Evolutionary conservation across 2,888 invertebrate species (phyloP), one percentile per base, ranked within the genome.

Genomic region (Mechanitis mazaeus): DNA sequence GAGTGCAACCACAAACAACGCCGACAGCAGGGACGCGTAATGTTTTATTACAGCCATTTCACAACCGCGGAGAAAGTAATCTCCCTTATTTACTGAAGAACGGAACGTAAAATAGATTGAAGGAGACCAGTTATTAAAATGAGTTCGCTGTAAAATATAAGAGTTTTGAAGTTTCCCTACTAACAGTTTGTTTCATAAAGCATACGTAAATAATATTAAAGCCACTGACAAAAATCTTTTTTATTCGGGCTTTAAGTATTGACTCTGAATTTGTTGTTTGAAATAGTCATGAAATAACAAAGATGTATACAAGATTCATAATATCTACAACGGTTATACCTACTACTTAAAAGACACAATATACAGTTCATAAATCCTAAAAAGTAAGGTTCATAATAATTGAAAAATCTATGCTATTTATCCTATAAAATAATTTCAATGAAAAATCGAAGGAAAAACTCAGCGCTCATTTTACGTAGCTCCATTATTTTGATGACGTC

Each of bases 11-110:
- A 79, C 84, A 83, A 85, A 85, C 83, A 84, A 83, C 72, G 71
- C 58, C 67, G 69, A 65, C 76, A 73, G 77, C 73, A 78, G 79
- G 80, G 80, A 79, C 82, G 78, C 83, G 81, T 85, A 78, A 85
- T 85, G 81, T 85, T 86, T 87, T 86, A 86, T 85, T 83, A 85
- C 71, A 76, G 75, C 76, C 77, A 79, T 82, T 84, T 84, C 83
- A 87, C 78, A 84, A 81, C 85, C 82, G 73, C 80, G 75, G 81
- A 83, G 80, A 83, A 83, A 84, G 81, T 83, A 83, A 85, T 87
- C 84, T 81, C 72, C 77, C 79, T 80, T 85, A 84, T 82, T 84
- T 84, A 81, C 79, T 74, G 75, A 78, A 77, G 72, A 74, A 73
- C 71, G 74, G 74, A 81, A 79, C 62, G 75, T 77, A 75, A 79